These are phyloP conservation scores for Meriones unguiculatus DNA, from an alignment of 2,113 vertebrate genomes.

Conservation along the genomic window DNA sequence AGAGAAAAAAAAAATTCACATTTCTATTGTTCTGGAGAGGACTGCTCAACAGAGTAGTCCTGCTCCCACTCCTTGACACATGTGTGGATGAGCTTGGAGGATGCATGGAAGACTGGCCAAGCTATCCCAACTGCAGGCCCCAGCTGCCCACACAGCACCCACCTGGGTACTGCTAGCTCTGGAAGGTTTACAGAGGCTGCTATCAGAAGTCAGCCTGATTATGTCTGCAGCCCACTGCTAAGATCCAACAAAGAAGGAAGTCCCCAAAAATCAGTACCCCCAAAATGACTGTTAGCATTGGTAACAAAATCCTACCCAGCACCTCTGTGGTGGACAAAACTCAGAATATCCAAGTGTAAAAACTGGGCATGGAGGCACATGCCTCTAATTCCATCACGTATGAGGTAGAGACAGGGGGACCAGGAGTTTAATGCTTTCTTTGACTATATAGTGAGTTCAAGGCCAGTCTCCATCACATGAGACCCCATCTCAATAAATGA, in stretches of 20 bases:
- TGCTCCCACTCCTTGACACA: conserved; percentile 28
- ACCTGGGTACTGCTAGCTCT: background rate
- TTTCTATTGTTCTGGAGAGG: conserved; percentile 70
- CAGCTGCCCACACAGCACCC: background rate
- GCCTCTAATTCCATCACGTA: background rate
- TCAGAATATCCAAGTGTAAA: background rate
- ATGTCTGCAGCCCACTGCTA: background rate
- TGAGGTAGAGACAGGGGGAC: background rate
- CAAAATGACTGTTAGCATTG: background rate
- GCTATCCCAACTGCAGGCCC: background rate
- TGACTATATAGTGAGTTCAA: background rate
- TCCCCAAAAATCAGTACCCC: background rate
- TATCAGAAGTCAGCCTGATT: background rate
- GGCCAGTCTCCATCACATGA: too few species aligned
- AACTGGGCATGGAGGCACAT: background rate
- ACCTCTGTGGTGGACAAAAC: background rate
- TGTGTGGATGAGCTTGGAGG: background rate
- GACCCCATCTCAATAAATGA: background rate
- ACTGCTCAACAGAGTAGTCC: background rate
- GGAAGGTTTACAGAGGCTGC: background rate
- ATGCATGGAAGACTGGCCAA: background rate
- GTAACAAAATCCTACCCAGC: conserved; percentile 14
- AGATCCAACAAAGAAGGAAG: background rate
- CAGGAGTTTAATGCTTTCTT: background rate
- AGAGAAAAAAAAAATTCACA: background rate